Percentiles rank a stretch among this genome's conserved stretches.
phyloP scores from a whole-genome alignment of 2,797 vertebrate species.

The Sebastes taczanowskii region DNA sequence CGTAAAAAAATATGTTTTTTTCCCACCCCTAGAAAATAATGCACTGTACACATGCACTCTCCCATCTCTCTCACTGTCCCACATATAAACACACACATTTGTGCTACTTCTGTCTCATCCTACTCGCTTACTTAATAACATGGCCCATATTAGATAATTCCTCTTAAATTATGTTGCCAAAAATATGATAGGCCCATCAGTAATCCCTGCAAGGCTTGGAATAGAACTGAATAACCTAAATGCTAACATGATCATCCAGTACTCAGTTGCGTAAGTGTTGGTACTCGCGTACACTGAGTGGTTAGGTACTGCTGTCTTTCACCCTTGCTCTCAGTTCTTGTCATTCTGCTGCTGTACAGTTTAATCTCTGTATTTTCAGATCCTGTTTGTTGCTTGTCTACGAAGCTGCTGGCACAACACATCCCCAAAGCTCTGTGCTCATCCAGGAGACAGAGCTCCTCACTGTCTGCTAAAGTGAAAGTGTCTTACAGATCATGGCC shows the following conservation, averaged over 20 bases:
- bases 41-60: background rate
- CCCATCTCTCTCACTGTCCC: background rate
- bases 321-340: slow-evolving; percentile 8
- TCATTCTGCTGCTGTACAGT: slow-evolving; percentile 22
- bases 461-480: slow-evolving; percentile 37
- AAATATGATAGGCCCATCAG: slow-evolving; percentile 47
- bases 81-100: slow-evolving; percentile 3
- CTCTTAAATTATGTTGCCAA: slow-evolving; percentile 58
- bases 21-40: background rate
- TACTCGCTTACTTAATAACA: slow-evolving; percentile 41
- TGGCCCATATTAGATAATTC: slow-evolving; percentile 54
- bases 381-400: slow-evolving; percentile 29
- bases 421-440: slow-evolving; percentile 36
- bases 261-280: slow-evolving; percentile 39
- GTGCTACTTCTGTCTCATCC: slow-evolving; percentile 28
- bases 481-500: slow-evolving; percentile 41
- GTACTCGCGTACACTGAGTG: background rate
- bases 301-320: slow-evolving; percentile 19
- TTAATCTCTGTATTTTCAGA: slow-evolving; percentile 32
- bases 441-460: slow-evolving; percentile 41
- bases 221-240: slow-evolving; percentile 52
- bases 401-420: slow-evolving; percentile 29
- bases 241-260: slow-evolving; percentile 45
- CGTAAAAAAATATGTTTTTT: background rate
- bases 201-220: slow-evolving; percentile 54